Conservation (phyloP, 2,113 vertebrate species). For the Amphiprion ocellaris region DNA sequence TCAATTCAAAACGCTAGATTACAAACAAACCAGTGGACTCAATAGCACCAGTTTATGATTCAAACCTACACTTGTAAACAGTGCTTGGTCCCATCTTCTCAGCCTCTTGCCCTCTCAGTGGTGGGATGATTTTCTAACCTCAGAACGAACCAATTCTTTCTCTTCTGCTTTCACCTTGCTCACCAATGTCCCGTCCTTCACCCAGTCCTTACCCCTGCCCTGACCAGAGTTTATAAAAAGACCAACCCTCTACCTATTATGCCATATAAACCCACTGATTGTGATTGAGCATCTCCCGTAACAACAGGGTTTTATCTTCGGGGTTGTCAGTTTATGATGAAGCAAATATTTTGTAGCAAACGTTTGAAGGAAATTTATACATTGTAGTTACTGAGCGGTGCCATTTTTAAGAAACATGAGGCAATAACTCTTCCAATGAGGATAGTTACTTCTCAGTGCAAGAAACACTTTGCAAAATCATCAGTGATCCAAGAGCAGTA, state of each 20-base stretch:
- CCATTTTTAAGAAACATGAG: conserved; percentile 45
- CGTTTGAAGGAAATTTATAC: conserved; percentile 19
- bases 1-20: conserved; percentile 7
- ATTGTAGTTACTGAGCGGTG: conserved; percentile 4
- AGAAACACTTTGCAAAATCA: conserved; percentile 11
- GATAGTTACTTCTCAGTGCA: neutral
- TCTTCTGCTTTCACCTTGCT: neutral
- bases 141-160: neutral
- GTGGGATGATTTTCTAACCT: conserved; percentile 25
- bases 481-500: conserved; percentile 16
- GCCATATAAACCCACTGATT: neutral
- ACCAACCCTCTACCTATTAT: neutral
- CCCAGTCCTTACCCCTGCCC: neutral
- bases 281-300: neutral
- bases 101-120: neutral
- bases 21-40: neutral
- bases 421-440: conserved; percentile 39
- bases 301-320: neutral
- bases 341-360: neutral
- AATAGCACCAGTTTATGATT: conserved; percentile 6
- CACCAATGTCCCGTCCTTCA: neutral
- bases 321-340: neutral
- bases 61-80: neutral
- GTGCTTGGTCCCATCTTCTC: conserved; percentile 9
- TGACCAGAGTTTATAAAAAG: neutral